Conservation (phyloP, 2,797 vertebrate genomes). For the Rousettus madagascariensis region DNA sequence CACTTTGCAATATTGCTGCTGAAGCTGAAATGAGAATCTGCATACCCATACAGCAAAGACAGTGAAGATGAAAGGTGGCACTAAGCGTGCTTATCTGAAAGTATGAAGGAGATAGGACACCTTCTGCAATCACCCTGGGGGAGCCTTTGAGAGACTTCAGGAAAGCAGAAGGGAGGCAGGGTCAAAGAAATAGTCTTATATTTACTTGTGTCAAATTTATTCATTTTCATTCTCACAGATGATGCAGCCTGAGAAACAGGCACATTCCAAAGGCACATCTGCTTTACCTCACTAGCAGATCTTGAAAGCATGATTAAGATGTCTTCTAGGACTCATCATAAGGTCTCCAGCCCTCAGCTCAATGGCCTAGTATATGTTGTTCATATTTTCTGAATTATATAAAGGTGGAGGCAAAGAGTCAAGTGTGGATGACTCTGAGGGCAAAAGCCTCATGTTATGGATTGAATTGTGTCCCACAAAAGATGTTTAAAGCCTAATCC, state of each 20-base stretch:
- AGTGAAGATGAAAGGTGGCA: too few relatives aligned
- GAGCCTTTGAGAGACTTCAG: background rate
- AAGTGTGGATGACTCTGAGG: background rate
- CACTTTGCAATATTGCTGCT: background rate
- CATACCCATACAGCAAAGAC: background rate
- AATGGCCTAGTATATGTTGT: background rate
- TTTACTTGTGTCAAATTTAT: background rate
- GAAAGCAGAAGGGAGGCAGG: background rate
- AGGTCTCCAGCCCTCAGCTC: background rate
- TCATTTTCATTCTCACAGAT: background rate
- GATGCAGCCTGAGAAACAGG: background rate
- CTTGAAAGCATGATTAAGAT: background rate
- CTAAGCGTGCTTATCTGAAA: background rate
- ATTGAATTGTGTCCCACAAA: background rate
- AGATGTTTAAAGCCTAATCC: background rate
- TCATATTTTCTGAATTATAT: background rate
- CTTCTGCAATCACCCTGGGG: background rate
- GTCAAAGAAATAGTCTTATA: background rate
- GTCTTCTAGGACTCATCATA: background rate
- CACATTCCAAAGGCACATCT: background rate
- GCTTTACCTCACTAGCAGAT: background rate
- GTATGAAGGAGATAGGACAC: background rate
- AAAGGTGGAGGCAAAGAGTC: background rate
- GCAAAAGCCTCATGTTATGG: background rate
- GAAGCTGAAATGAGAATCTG: background rate